phyloP scores from a whole-genome alignment of 2,888 invertebrate genomes.

The Cosmia trapezina region DNA sequence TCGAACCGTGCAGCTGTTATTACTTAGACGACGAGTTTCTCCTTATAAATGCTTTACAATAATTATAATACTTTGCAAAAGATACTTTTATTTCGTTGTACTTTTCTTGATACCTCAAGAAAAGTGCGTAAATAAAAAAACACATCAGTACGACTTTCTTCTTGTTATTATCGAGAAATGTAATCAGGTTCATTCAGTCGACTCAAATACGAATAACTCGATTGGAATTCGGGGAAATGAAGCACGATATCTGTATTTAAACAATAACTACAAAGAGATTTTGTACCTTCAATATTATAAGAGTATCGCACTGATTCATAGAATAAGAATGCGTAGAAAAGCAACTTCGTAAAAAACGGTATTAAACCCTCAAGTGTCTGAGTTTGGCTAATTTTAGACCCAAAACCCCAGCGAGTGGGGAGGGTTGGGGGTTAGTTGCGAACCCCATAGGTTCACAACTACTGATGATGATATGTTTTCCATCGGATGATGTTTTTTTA shows the following conservation, averaged over 20 bases:
- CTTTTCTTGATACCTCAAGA: background rate
- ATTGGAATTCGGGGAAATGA: conserved; percentile 33
- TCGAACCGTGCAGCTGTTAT: too few relatives aligned
- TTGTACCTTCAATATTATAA: conserved; percentile 26
- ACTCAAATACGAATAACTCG: conserved; percentile 22
- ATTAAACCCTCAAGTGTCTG: too few relatives aligned
- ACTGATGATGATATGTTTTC: too few relatives aligned
- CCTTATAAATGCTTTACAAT: too few relatives aligned
- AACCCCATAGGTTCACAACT: too few relatives aligned
- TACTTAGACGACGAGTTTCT: too few relatives aligned
- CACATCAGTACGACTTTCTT: conserved; percentile 5
- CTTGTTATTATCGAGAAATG: conserved; percentile 32
- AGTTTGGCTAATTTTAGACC: too few relatives aligned
- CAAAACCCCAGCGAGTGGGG: too few relatives aligned
- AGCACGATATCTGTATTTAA: conserved; percentile 39
- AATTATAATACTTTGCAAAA: too few relatives aligned
- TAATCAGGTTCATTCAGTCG: conserved; percentile 47
- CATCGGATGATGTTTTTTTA: too few relatives aligned
- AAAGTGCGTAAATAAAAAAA: conserved; percentile 11
- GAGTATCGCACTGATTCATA: background rate
- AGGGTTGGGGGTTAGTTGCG: too few relatives aligned
- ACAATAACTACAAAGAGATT: conserved; percentile 39
- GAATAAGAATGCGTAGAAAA: background rate
- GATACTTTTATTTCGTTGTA: background rate
- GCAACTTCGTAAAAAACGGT: too few relatives aligned